Evolutionary conservation across 1,140 invertebrate genomes (phyloP), one percentile per base, ranked within the genome.

Genomic region (Samia ricini): DNA sequence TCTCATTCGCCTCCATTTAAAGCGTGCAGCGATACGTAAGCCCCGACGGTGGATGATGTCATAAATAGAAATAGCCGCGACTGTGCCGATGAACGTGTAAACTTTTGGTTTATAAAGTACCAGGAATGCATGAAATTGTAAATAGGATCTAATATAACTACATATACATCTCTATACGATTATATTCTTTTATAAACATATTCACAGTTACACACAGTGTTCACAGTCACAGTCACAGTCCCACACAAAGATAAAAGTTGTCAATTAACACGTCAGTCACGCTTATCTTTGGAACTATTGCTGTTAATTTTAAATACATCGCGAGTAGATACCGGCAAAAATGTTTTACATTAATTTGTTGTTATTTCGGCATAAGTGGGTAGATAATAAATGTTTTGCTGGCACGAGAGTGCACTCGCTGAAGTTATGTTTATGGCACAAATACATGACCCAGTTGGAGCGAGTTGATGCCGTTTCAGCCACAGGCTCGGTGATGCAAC

Each of bases 61-160:
- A 90, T 88, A 88, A 85, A 89, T 89, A 89, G 88, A 90, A 90
- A 90, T 90, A 90, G 86, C 84, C 74, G 71, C 81, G 74, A 75
- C 76, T 67, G 75, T 69, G 74, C 76, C 69, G 74, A 71, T 72
- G 56, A 64, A 62, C 59, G 18, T 50, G 26, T 49, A 55, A 71
- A 71, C 73, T 73, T n/a, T 76, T 77, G 76, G 74, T 76, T 73
- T 63, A 62, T 73, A 79, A 79, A 81, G 74, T 67, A 73, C 59
- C 58, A n/a, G 55, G 60, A 80, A 74, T 71, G 67, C 64, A 66
- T 59, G 61, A 76, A 69, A 71, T 71, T 71, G 71, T 72, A 75
- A 78, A 78, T 69, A 78, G 60, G 68, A 66, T 8, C n/a, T 8
- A 42, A 10, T 15, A 10, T 10, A 36, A 36, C 5, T 42, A 42